These are phyloP conservation scores for Dorcus hopei DNA, from an alignment of 2,888 invertebrate species.

Conservation along the genomic window DNA sequence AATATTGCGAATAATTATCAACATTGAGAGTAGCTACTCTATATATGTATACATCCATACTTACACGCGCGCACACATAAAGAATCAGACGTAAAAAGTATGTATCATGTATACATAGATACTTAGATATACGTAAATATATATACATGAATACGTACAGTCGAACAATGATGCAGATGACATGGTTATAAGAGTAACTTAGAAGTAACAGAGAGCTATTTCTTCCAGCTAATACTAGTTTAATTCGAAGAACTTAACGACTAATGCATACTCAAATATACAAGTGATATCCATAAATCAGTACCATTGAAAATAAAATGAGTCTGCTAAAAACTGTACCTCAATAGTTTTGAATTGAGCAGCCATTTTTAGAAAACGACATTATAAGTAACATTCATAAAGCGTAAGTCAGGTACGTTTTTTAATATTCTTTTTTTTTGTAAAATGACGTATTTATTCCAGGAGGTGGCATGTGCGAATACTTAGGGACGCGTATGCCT, in stretches of 20 bases:
- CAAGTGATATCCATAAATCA: conserved; percentile 30
- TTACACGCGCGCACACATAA: too few species aligned
- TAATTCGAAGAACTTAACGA: conserved; percentile 34
- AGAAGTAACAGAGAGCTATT: conserved; percentile 45
- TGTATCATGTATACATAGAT: too few species aligned
- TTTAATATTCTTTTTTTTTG: conserved; percentile 23
- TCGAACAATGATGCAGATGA: conserved; percentile 23
- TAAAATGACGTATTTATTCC: conserved; percentile 18
- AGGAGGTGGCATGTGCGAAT: conserved; percentile 20
- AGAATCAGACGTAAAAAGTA: too few species aligned
- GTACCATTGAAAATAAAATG: conserved; percentile 25
- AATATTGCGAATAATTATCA: conserved; percentile 40
- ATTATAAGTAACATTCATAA: conserved; percentile 31
- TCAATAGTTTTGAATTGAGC: conserved; percentile 27
- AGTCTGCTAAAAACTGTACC: conserved; percentile 29
- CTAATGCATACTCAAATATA: conserved; percentile 29
- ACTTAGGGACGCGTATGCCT: conserved; percentile 2
- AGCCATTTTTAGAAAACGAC: conserved; percentile 30
- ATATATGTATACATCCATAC: conserved; percentile 15
- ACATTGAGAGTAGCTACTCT: conserved; percentile 32
- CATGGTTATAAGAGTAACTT: conserved; percentile 25
- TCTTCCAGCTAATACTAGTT: conserved; percentile 35
- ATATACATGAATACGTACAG: too few species aligned
- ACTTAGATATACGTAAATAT: too few species aligned
- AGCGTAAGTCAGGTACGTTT: conserved; percentile 50